Evolutionary conservation across 2,113 vertebrate species (phyloP), one percentile per base, ranked within the genome.

Genomic region (Hyaena hyaena): DNA sequence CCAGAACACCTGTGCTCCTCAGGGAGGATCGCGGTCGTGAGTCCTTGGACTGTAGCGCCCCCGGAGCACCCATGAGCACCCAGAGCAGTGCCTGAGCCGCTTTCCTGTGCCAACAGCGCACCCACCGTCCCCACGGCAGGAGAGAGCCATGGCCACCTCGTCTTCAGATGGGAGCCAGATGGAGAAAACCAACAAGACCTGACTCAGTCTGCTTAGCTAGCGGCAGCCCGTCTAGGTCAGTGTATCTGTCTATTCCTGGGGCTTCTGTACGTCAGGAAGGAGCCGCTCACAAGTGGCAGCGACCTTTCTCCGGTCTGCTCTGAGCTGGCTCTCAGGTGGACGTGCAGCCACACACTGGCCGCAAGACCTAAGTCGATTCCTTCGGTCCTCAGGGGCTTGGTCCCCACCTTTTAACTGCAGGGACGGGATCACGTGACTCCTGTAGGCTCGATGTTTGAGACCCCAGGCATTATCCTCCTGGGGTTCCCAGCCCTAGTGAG

Each of bases 31-130:
- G 0, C 0, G 33, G 6, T 19, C 17, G 4, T 7, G 68, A 26
- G 61, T 17, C 71, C 39, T 35, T 19, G 73, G 43, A 45, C 14
- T 8, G 10, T 8, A 48, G 28, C 21, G 8, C 33, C 6, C 26
- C 33, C 4, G 0, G 35, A 71, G n/a, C 1, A 4, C 15, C 28
- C 19, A 1, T 0, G 2, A 8, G 8, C 14, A 3, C 45, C 24
- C 23, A 0, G 35, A 10, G 55, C 33, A 16, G 2, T 39, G 66
- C n/a, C 50, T 0, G 17, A 26, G 24, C 39, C 68, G 15, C 31
- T 53, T 16, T 4, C 1, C 39, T 0, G 1, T 8, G 48, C 87
- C 28, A 55, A 66, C 26, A 1, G n/a, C 12, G 58, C 23, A 50
- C 10, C 71, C 35, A 15, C 17, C 0, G 3, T 11, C 35, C 35